Base-by-base conservation (phyloP, 2,888 invertebrate genomes). In the Heteropelma amictum region DNA sequence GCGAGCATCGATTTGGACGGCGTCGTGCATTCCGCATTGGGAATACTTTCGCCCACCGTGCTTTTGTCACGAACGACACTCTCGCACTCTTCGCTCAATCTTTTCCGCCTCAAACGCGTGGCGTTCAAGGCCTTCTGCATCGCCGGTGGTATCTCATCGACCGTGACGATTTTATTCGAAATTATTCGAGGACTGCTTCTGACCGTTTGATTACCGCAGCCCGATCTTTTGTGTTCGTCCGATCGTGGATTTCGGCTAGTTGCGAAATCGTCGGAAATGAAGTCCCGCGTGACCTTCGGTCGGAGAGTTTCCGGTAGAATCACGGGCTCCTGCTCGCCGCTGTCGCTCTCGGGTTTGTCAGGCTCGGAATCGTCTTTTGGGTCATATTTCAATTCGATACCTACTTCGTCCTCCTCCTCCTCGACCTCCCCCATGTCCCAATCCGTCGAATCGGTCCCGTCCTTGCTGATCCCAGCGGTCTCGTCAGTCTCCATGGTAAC, bases 91-190 rank as follows among this genome's bases (percentile, higher is more conserved):
- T 49, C 30, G 17, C 4, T 38, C 33, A 40, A 5, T 42, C 49
- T 28, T 23, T 53, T 63, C 0, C 63, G 45, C 26, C 58, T 68
- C 5, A 58, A 35, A 1, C 56, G 63, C 33, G 67, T 68, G 30
- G 45, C 28, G 12, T 56, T 80, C 3, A 87, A 30, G 19, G 80
- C 79, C 21, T 81, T 81, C 19, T 82, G 80, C 26, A 85, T 56
- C 1, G 77, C 77, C 0, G 64, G 67, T 8, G 86, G 82, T 58
- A 87, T 83, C 54, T 87, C 82, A 65, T 86, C 83, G 12, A 77
- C 71, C 26, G 82, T 82, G 33, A 88, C 82, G 23, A 84, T 70
- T 74, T 86, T 76, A 67, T 83, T 81, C 0, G 88, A 88, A 67
- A 87, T 77, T 38, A 88, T 77, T 81, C 81, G 83, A 1, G 86